Base-by-base conservation (phyloP, 2,797 vertebrate genomes). In the Geotrypetes seraphini region DNA sequence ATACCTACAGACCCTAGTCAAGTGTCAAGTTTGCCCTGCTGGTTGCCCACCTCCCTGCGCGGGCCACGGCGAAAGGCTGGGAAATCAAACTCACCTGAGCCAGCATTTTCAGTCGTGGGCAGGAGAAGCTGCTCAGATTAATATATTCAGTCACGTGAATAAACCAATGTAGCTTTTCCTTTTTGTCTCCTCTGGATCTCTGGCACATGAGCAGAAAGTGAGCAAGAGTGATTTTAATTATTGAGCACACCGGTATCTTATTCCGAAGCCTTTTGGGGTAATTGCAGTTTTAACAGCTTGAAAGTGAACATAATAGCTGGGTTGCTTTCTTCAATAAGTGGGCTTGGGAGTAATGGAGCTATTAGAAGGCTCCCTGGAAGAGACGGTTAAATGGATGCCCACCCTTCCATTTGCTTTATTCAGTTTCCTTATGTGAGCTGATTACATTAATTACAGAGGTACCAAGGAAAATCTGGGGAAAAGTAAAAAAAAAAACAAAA, bases 401-500 rank as follows among this genome's bases (percentile, higher is more conserved):
- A 10, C 16, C 25, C 26, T 44, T 50, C 41, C 26, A n/a, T 54
- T 35, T 47, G 19, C 15, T 48, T 31, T 5, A 0, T 20, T 30
- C 2, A 0, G 7, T 21, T 35, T 44, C 42, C 41, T 52, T 25
- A 16, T 6, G 33, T 12, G 22, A 38, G 36, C 45, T 26, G 34
- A 11, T 58, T 58, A 22, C 5, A 20, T 34, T 34, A 25, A 33
- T 13, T 45, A 31, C 27, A 7, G 13, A 23, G 16, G 10, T 19
- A 43, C 47, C 39, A 37, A 41, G 47, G 28, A 22, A 15, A 37
- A 3, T 0, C 21, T 28, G 28, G 12, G 25, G 44, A 31, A 53
- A 36, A 47, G 13, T 39, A 29, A 40, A 24, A 52, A 28, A 41
- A n/a, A n/a, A n/a, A n/a, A n/a, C n/a, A n/a, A n/a, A n/a, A n/a